Evolutionary conservation across 1,140 invertebrate species (phyloP), one percentile per base, ranked within the genome.

Genomic region (Venturia canescens): DNA sequence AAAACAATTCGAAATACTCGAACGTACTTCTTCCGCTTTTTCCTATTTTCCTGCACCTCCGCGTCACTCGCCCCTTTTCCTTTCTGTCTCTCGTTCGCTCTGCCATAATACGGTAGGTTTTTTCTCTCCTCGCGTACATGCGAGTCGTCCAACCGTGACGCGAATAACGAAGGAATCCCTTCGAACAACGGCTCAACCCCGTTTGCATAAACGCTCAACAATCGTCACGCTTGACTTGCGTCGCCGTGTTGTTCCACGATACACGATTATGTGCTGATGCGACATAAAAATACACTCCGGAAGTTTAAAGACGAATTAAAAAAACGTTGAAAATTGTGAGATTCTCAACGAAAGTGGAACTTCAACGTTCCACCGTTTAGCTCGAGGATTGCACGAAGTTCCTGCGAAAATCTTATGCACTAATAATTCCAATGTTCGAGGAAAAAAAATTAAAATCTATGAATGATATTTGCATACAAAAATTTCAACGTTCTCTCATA

Each of bases 131-230:
- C 4, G 6, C 16, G 50, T 53, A 53, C 23, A 63, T 27, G 15
- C n/a, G 53, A 23, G n/a, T 26, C 26, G 38, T 53, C 29, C 44
- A 74, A 78, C 66, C 76, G 76, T 78, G 76, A n/a, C 26, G 9
- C 18, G 75, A 66, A 69, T 78, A 78, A 69, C 60, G 66, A 78
- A 78, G 63, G 57, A 78, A 66, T 78, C 63, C 31, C 75, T 34
- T 63, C 76, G 50, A 79, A 80, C 81, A 82, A 79, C 77, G 70
- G 77, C 67, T 79, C 72, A 76, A 82, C 78, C 66, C n/a, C 53
- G 77, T 82, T 82, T 82, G 71, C 81, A 82, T 82, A 82, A 82
- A 82, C 63, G 60, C 53, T 60, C 71, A 63, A 53, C 48, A 31
- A 71, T 70, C 57, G 67, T 67, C 67, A 48, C 63, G 67, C 78